Base-by-base conservation (phyloP, 2,797 vertebrate genomes). In the Psittacula echo region DNA sequence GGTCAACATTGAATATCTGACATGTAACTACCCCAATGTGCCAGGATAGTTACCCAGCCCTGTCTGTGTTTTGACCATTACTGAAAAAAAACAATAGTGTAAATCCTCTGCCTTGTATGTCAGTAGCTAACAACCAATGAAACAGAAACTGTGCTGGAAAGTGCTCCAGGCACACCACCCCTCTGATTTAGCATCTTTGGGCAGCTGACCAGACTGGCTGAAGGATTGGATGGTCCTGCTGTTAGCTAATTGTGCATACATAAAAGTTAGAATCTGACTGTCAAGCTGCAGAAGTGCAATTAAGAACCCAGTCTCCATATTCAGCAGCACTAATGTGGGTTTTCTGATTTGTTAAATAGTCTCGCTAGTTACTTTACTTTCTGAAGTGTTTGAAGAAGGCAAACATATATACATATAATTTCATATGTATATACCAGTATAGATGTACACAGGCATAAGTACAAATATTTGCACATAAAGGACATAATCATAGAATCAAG, bases 181-280 rank as follows among this genome's bases (percentile, higher is more conserved):
- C 70, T 91, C 90, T 91, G 93, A 89, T 93, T 93, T 91, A 95
- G 86, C 83, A 94, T 95, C 92, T 97, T 93, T 94, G 92, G 94
- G 96, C 93, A 97, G 60, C 93, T 96, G 91, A 97, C 88, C 95
- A 97, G 94, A 79, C 88, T 95, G 88, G 94, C 90, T 95, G 85
- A 94, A 97, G 88, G 92, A 97, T 82, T 60, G 60, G 47, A 85
- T 86, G 73, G 75, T 90, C 95, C 87, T 89, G 91, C 93, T 97
- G 94, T 91, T 96, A 94, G 82, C 83, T 96, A 92, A 95, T 96
- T 92, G 94, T 81, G 91, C 91, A 64, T 93, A 85, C 3, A 32
- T 78, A 92, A 92, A 82, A 75, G 27, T 92, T 66, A 88, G 72
- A 92, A 75, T 85, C 72, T 75, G 73, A 87, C 65, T 81, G 85